phyloP scores from a whole-genome alignment of 1,140 invertebrate species.

The Leptopilina boulardi region DNA sequence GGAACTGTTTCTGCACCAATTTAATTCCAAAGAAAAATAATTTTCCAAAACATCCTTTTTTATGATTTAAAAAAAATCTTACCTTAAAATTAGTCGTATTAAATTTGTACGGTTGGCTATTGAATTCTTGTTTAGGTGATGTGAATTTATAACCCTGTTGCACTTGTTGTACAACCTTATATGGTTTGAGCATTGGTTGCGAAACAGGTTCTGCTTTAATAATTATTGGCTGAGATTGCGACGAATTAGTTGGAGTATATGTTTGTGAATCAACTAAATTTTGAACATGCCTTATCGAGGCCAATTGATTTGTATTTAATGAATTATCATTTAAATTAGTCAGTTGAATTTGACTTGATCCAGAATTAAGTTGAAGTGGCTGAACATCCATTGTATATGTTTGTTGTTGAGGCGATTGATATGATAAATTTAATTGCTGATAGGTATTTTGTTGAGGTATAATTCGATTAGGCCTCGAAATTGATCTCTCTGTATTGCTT shows the following conservation, averaged over 20 bases:
- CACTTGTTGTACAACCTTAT: constrained; percentile 64
- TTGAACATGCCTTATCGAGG: constrained; percentile 54
- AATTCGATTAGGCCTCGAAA: constrained; percentile 58
- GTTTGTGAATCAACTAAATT: constrained; percentile 59
- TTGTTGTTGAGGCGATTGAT: constrained; percentile 55
- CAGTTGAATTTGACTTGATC: constrained; percentile 60
- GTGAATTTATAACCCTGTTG: constrained; percentile 74
- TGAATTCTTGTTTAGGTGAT: constrained; percentile 67
- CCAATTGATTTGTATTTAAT: constrained; percentile 55
- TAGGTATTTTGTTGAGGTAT: constrained; percentile 58
- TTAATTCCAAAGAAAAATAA: too few relatives aligned
- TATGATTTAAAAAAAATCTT: too few relatives aligned
- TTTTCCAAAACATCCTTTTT: background rate
- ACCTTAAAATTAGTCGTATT: constrained; percentile 66
- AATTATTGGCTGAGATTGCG: constrained; percentile 53
- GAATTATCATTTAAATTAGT: constrained; percentile 58
- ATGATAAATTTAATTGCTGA: constrained; percentile 59
- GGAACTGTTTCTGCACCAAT: too few relatives aligned
- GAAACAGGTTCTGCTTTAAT: constrained; percentile 59
- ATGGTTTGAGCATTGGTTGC: constrained; percentile 57
- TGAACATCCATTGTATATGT: constrained; percentile 67
- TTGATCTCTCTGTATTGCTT: constrained; percentile 59
- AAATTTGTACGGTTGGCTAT: constrained; percentile 71
- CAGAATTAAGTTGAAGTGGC: constrained; percentile 56
- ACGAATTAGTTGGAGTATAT: constrained; percentile 52